A percentile compares a stretch with the other conserved stretches of the same genome.
These are phyloP conservation scores for Xenus cinereus DNA, from an alignment of 2,113 vertebrate species.

Conservation along the genomic window DNA sequence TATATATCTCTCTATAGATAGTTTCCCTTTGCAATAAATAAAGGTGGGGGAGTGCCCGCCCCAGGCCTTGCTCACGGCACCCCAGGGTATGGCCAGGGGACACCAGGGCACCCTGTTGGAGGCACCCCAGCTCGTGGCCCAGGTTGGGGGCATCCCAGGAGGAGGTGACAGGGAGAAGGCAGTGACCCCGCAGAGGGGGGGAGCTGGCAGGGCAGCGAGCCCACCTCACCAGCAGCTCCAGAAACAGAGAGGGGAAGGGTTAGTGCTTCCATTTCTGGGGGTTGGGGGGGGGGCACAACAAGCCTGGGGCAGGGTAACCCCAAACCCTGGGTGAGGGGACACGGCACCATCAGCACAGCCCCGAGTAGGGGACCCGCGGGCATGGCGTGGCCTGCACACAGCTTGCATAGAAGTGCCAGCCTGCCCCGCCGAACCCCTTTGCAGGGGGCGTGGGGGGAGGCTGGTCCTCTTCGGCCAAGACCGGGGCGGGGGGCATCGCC, in stretches of 20 bases:
- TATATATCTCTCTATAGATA: conserved; percentile 73
- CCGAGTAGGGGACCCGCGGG: background rate
- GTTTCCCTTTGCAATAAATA: conserved; percentile 73
- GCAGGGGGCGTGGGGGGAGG: background rate
- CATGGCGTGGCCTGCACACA: background rate
- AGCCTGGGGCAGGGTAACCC: background rate
- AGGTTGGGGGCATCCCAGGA: background rate
- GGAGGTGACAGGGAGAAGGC: conserved; percentile 24
- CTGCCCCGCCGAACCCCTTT: background rate
- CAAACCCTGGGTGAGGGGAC: background rate
- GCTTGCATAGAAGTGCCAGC: conserved; percentile 63
- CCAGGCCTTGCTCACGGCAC: background rate
- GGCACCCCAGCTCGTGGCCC: background rate
- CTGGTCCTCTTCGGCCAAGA: background rate
- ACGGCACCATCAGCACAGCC: background rate
- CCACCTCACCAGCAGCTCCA: conserved; percentile 48
- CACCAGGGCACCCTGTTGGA: background rate
- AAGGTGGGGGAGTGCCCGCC: conserved; percentile 5
- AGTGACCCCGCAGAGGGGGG: background rate
- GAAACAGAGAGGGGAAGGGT: conserved; percentile 42
- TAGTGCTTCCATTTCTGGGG: conserved; percentile 68
- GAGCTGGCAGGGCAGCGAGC: background rate
- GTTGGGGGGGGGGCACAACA: background rate
- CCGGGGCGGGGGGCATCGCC: background rate
- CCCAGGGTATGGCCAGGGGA: background rate